Evolutionary conservation across 2,113 vertebrate genomes (phyloP).

Genomic region (Pampusana beccarii): DNA sequence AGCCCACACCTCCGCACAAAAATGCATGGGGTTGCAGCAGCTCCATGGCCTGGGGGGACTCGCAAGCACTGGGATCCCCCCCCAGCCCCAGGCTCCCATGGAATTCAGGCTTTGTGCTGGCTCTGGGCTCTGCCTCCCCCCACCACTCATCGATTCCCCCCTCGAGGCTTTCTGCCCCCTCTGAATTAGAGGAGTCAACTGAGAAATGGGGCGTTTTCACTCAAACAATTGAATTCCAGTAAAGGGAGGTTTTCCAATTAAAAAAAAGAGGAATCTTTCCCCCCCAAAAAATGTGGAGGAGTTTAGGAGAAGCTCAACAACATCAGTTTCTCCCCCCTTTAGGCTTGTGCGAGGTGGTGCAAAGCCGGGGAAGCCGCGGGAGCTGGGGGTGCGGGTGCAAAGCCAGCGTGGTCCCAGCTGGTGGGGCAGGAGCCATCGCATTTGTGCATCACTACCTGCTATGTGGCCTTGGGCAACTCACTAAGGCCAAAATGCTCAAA

Average conservation of each 20-base stretch:
- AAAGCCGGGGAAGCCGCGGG: neutral
- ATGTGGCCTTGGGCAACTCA: constrained; percentile 17
- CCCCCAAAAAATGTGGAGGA: neutral
- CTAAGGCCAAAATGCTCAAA: neutral
- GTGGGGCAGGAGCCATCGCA: neutral
- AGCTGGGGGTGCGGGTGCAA: neutral
- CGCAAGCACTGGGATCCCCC: accelerated
- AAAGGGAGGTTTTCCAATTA: neutral
- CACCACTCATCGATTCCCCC: neutral
- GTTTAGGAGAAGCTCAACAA: neutral
- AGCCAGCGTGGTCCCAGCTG: neutral
- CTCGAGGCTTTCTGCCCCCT: neutral
- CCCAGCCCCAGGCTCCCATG: neutral
- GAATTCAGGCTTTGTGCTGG: neutral
- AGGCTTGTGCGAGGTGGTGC: neutral
- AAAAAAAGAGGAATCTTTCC: neutral
- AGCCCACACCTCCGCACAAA: neutral
- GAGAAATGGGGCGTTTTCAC: accelerated
- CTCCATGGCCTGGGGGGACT: neutral
- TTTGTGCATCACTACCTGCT: neutral
- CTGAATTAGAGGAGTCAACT: neutral
- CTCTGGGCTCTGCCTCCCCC: neutral
- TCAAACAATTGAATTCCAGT: neutral
- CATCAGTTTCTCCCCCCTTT: neutral
- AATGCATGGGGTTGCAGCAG: neutral